Base-by-base conservation (phyloP, 2,113 vertebrate species). In the Perccottus glenii region DNA sequence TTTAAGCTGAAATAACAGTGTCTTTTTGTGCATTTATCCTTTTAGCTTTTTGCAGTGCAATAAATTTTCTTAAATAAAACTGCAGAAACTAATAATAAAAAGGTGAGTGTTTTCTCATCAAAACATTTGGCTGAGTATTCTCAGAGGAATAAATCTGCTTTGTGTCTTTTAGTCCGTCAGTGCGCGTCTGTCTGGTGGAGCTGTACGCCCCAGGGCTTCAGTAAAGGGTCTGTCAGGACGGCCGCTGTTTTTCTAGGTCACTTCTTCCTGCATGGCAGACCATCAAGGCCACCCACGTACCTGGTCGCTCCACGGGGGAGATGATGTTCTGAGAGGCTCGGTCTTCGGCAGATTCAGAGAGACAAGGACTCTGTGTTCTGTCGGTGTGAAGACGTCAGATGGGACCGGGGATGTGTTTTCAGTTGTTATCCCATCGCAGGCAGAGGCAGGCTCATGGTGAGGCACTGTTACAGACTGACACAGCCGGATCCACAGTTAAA, bases 241-340 rank as follows among this genome's bases (percentile, higher is more conserved):
- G 70, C 33, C 57, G 48, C 16, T 63, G 71, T 84, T 85, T 27
- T 87, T 87, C 75, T 83, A 82, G 82, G 83, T 79, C 85, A 86
- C 44, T 44, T 78, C 73, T 64, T 51, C 77, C 67, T 70, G 79
- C 78, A 76, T 75, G 83, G 75, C 81, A 67, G 66, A 82, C 62
- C 77, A 79, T 84, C 74, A 73, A 82, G 81, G 85, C 79, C 85
- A 81, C 73, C 79, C 77, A 81, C 67, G 48, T 78, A 83, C 67
- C 71, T 67, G 66, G 58, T 73, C 45, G 51, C 60, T 52, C 72
- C 76, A 59, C 77, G 12, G 36, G 79, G 76, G 83, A 85, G 63
- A 60, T 64, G 60, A 65, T 62, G 78, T 70, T 81, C 80, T 69
- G 57, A 77, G 76, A 71, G 27, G 66, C 61, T 71, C 52, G 68